Base-by-base conservation (phyloP, 30 jellyfish, hydroid and myxozoan species). In the Aurelia aurita complex sp. Pacific region DNA sequence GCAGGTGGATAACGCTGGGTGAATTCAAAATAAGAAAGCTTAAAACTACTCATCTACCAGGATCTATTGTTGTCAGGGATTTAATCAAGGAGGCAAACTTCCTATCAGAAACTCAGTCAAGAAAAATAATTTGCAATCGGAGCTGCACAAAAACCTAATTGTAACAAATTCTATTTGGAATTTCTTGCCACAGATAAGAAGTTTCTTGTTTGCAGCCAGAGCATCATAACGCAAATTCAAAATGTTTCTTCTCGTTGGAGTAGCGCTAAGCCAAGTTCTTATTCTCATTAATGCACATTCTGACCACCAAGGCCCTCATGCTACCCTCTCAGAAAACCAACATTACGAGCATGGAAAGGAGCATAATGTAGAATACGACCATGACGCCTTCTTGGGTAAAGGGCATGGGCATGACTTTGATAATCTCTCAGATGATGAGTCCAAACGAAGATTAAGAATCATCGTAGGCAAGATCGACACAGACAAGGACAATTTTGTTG, bases 351-450 rank as follows among this genome's bases (percentile, higher is more conserved):
- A 67, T 52, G 97, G 92, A 14, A 51, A 62, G 2, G 94, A 76
- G 17, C 98, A 94, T 50, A 89, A 94, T 70, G 80, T 83, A 1
- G 92, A 88, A 14, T 94, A 86, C 83, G 98, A 94, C 69, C 97
- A 88, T 67, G 98, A 94, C 64, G 98, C 98, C 40, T 94, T 94
- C 79, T 85, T 94, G 9, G 98, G 98, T 34, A 79, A 87, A 59
- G 97, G 94, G 35, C 98, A 94, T 76, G 97, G 96, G 12, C 97
- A 88, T 73, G 98, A 94, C 66, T 94, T 94, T 54, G 98, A 94
- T 57, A 55, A 82, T 6, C 92, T 86, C 29, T 77, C 92, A 2
- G 91, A 97, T 6, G 96, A 70, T 18, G 97, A 94, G 71, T 91
- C 98, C 19, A 88, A 89, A 73, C 76, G 90, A 46, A 77, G 97